Base-by-base conservation (phyloP, 2,888 invertebrate genomes). In the Isotomurus palustris region DNA sequence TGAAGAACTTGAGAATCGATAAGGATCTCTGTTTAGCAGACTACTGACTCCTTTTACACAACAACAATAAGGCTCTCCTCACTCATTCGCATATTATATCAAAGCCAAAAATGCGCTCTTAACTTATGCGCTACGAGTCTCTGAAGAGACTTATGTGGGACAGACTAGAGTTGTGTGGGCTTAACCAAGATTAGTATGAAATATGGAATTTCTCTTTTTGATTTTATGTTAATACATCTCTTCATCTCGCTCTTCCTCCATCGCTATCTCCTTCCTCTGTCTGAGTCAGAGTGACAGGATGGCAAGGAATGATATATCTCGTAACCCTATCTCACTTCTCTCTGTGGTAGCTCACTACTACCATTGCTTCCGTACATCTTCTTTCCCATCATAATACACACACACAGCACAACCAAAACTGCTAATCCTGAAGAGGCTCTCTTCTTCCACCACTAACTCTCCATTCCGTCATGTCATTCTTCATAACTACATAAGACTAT, bases 201-300 rank as follows among this genome's bases (percentile, higher is more conserved):
- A 49, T 29, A 49, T 49, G 35, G 35, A 49, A 49, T 49, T 49
- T 47, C 19, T 35, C 35, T 35, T 29, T 29, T 49, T 35, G 17
- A 49, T 49, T 49, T 49, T 32, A 49, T 49, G 48, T 49, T 49
- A 49, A 49, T 49, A 35, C 48, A 49, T 49, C 48, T 49, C 35
- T 49, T 49, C 48, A 49, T 49, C 48, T 49, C 29, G 29, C 48
- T 49, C 43, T 49, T 19, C 2, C 12, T 32, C 14, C 14, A n/a
- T n/a, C n/a, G n/a, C 32, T 32, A 8, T 38, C 5, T 38, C 27
- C 22, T 22, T 35, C 35, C 35, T 49, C 48, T 49, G 35, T 49
- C 22, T 14, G 6, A 29, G 29, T n/a, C n/a, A 35, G 48, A 49
- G 19, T 49, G 48, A 49, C 48, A 35, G 28, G 35, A 24, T 32